Base-by-base conservation (phyloP, 2,888 invertebrate genomes). In the Maniola hyperantus region DNA sequence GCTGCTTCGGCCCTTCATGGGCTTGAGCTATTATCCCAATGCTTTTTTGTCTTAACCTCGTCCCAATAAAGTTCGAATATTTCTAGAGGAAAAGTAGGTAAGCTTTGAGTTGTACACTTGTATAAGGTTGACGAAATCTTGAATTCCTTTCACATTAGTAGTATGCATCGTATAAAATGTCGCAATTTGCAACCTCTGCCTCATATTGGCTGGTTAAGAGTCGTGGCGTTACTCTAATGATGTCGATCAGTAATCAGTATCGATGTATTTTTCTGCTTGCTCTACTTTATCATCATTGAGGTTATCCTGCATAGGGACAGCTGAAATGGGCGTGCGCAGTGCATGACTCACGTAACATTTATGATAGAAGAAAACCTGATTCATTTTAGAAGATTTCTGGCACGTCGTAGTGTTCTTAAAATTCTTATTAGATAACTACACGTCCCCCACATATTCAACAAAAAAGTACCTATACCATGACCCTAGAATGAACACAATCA, bases 271-370 rank as follows among this genome's bases (percentile, higher is more conserved):
- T 53, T 50, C 36, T 62, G 13, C 53, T 26, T 20, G 39, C 0
- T 62, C 11, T 2, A 26, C 62, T 20, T 50, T 46, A 26, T 58
- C 54, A 59, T 80, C 73, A 80, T 79, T 81, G 79, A 83, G 83
- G 82, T 85, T 85, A 86, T 82, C 78, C 81, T 74, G 74, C 53
- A 72, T 55, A 55, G 63, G 15, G 42, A 54, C 34, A 13, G 13
- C 51, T n/a, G 73, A 77, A 76, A 76, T 83, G 83, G 81, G 85
- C 86, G 79, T 88, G 87, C 87, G 88, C 87, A 78, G 13, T 71
- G 44, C 64, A 44, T 63, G 61, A 26, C 39, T 48, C 60, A 60
- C 60, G 48, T 50, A 50, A 50, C 33, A 20, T 20, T 18, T 15
- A 39, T 26, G 42, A 39, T 20, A 18, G 39, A 11, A 18, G 39